Percentiles rank a stretch among this genome's conserved stretches.
Evolutionary conservation across 2,797 vertebrate genomes (phyloP).

Genomic region (Peromyscus eremicus): DNA sequence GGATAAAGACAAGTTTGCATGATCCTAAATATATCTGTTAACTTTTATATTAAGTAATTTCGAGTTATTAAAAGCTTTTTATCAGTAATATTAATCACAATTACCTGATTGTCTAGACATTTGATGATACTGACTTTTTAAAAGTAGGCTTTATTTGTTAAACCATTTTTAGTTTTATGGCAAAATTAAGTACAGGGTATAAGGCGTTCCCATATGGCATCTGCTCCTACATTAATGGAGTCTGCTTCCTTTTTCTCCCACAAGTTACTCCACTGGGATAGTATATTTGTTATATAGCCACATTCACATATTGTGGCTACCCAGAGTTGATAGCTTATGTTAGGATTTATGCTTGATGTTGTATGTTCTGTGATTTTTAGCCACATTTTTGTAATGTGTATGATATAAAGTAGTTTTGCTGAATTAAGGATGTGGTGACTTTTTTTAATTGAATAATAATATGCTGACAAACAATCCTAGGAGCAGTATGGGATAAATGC

Average conservation of each 20-base stretch:
- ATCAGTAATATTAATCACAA: neutral
- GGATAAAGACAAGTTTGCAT: slow-evolving; percentile 1
- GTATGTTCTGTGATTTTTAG: too few species aligned
- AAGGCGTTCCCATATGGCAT: neutral
- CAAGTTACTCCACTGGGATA: too few species aligned
- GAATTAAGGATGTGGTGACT: too few species aligned
- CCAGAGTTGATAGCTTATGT: too few species aligned
- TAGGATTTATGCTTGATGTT: too few species aligned
- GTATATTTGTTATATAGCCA: too few species aligned
- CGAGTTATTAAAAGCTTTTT: slow-evolving; percentile 23
- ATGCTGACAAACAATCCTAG: too few species aligned
- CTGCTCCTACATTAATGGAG: neutral
- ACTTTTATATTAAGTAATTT: slow-evolving; percentile 27
- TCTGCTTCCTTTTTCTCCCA: neutral
- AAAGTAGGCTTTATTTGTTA: neutral
- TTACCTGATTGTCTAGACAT: slow-evolving; percentile 23
- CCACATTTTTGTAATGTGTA: too few species aligned
- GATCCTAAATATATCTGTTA: slow-evolving; percentile 4
- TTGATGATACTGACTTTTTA: neutral
- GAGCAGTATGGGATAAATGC: too few species aligned
- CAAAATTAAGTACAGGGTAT: neutral
- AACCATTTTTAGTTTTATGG: neutral
- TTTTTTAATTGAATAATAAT: too few species aligned
- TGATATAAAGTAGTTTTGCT: too few species aligned
- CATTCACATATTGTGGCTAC: too few species aligned